These are phyloP conservation scores for Drosophila atripex DNA, from an alignment of 2,888 invertebrate species.

Conservation along the genomic window DNA sequence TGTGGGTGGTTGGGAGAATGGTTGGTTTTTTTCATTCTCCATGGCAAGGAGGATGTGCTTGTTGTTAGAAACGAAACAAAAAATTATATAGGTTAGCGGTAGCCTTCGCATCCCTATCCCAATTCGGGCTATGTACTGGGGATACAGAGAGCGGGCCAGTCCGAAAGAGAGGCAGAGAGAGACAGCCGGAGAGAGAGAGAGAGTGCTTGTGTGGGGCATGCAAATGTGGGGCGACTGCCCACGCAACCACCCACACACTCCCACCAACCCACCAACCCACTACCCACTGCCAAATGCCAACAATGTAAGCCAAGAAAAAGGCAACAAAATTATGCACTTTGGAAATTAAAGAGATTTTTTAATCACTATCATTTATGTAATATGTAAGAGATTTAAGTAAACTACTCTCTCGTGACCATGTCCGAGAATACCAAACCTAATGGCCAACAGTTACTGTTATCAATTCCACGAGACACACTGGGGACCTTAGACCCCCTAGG, in stretches of 20 bases:
- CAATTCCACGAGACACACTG: constrained; percentile 33
- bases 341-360: not conserved
- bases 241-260: constrained; percentile 11
- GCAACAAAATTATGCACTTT: constrained; percentile 4
- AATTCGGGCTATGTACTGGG: constrained; percentile 30
- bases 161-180: not conserved
- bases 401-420: not conserved
- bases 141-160: constrained; percentile 9
- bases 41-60: constrained; percentile 32
- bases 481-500: constrained; percentile 16
- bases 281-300: constrained; percentile 19
- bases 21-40: too few species aligned
- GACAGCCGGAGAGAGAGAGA: not conserved
- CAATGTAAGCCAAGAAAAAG: constrained; percentile 33
- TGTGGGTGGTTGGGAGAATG: constrained; percentile 26
- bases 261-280: constrained; percentile 20
- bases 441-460: constrained; percentile 21
- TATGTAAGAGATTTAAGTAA: not conserved
- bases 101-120: constrained; percentile 56
- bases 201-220: constrained; percentile 44
- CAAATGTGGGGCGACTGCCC: constrained; percentile 59
- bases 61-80: constrained; percentile 42
- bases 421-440: constrained; percentile 19
- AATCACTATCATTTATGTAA: too few species aligned
- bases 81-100: constrained; percentile 71